These are phyloP conservation scores for Urocyon cinereoargenteus DNA, from an alignment of 2,797 vertebrate genomes.

Conservation along the genomic window DNA sequence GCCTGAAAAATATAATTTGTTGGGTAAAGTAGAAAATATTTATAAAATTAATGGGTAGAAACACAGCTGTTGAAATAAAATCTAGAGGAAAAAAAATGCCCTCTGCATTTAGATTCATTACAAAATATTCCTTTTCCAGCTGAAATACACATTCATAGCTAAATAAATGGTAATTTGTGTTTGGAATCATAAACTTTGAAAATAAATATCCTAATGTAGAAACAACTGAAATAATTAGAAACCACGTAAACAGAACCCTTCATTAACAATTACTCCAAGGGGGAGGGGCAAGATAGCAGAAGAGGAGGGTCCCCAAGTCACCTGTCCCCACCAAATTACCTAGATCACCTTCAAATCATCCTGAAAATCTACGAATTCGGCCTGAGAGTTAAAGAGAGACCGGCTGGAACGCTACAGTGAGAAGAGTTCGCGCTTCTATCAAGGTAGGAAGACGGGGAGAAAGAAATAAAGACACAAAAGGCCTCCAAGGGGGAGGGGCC, in stretches of 20 bases:
- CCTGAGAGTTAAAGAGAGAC: too few species aligned
- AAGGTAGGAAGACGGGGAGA: too few species aligned
- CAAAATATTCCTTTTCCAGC: slow-evolving; percentile 43
- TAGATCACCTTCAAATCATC: too few species aligned
- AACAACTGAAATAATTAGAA: slow-evolving; percentile 58
- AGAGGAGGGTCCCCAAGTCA: too few species aligned
- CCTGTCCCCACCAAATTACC: too few species aligned
- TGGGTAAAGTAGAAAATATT: slow-evolving; percentile 26
- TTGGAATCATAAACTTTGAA: slow-evolving; percentile 48
- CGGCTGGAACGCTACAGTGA: too few species aligned
- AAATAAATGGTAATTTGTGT: slow-evolving; percentile 46
- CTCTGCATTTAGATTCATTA: slow-evolving; percentile 58
- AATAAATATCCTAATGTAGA: slow-evolving; percentile 8
- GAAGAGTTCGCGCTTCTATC: too few species aligned
- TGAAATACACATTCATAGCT: slow-evolving; percentile 27
- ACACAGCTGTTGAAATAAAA: slow-evolving; percentile 44
- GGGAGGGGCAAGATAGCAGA: too few species aligned
- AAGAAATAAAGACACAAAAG: too few species aligned
- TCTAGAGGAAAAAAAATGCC: neutral
- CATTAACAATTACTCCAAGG: neutral
- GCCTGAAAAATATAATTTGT: slow-evolving; percentile 46
- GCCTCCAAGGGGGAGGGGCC: too few species aligned
- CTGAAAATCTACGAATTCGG: too few species aligned
- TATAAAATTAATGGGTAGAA: slow-evolving; percentile 55
- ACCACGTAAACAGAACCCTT: neutral